These are phyloP conservation scores for Stichodactyla mertensii DNA, from an alignment of 64 coral and sea anemone species.

Conservation along the genomic window DNA sequence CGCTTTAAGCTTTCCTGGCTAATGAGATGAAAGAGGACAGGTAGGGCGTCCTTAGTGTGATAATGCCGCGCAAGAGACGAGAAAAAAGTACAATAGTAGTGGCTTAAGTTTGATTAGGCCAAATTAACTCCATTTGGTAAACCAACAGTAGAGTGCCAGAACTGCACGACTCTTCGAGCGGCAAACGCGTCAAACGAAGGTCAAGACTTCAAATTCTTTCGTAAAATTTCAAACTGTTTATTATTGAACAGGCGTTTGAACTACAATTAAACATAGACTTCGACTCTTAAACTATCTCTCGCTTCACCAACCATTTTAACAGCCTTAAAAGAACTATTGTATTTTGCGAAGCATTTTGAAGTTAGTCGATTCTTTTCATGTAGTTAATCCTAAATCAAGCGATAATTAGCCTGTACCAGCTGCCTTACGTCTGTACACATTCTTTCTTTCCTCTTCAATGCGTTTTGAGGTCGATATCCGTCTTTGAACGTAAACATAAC, in stretches of 20 bases:
- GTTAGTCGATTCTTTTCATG: neutral
- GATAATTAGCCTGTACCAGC: neutral
- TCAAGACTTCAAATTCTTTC: slow-evolving; percentile 8
- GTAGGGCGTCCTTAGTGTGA: neutral
- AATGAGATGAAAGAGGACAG: neutral
- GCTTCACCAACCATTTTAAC: neutral
- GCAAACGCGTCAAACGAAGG: neutral
- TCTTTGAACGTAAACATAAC: neutral
- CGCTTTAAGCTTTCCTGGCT: neutral
- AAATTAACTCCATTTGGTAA: slow-evolving; percentile 11
- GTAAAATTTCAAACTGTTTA: neutral
- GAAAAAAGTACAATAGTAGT: neutral
- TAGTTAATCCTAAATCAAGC: neutral
- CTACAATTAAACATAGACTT: neutral
- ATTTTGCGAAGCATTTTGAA: neutral
- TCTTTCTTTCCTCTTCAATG: neutral
- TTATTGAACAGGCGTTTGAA: neutral
- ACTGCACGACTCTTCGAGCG: neutral
- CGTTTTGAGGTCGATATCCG: neutral
- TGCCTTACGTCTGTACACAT: neutral
- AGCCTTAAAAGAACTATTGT: neutral
- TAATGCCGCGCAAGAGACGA: neutral
- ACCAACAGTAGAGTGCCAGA: neutral
- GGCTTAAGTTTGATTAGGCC: neutral
- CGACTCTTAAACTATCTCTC: neutral